Conservation (phyloP, 2,113 vertebrate genomes). For the Scophthalmus maximus region DNA sequence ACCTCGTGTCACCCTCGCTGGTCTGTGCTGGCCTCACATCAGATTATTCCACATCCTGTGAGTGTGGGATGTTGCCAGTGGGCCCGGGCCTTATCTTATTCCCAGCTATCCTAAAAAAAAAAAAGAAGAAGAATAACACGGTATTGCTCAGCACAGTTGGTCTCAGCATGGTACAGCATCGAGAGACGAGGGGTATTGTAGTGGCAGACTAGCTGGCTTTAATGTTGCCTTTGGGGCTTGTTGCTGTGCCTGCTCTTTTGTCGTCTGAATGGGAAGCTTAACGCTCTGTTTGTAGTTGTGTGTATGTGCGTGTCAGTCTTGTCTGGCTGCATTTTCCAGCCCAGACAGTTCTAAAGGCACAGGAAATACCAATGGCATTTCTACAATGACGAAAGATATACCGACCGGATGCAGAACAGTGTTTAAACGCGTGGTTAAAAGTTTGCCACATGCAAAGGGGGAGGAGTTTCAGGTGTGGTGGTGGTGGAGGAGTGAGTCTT, state of each 20-base stretch:
- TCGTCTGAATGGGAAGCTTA: slow-evolving; percentile 68
- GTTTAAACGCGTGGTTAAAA: too few relatives aligned
- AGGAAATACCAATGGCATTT: slow-evolving; percentile 62
- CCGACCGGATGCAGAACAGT: slow-evolving; percentile 19
- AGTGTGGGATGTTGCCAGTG: slow-evolving; percentile 21
- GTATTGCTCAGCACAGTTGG: slow-evolving; percentile 31
- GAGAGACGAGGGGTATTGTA: slow-evolving; percentile 54
- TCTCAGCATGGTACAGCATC: slow-evolving; percentile 33
- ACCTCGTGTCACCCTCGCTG: slow-evolving; percentile 42
- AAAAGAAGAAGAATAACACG: slow-evolving; percentile 20
- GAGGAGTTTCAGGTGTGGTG: neutral
- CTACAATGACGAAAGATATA: slow-evolving; percentile 27
- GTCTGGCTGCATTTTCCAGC: slow-evolving; percentile 55
- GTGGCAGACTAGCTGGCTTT: slow-evolving; percentile 49
- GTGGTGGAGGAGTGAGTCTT: too few relatives aligned
- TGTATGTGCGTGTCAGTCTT: slow-evolving; percentile 38
- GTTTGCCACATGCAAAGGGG: slow-evolving; percentile 4
- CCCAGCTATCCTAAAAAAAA: slow-evolving; percentile 13
- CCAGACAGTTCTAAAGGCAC: slow-evolving; percentile 44
- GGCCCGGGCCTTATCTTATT: slow-evolving; percentile 23
- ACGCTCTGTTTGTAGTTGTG: slow-evolving; percentile 20
- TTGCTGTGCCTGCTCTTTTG: slow-evolving; percentile 72
- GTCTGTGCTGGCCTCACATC: slow-evolving; percentile 45
- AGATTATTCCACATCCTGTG: slow-evolving; percentile 51
- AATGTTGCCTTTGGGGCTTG: slow-evolving; percentile 73